Percentiles rank a stretch among this genome's conserved stretches.
These are phyloP conservation scores for Periparus ater DNA, from an alignment of 2,797 vertebrate species.

Conservation along the genomic window DNA sequence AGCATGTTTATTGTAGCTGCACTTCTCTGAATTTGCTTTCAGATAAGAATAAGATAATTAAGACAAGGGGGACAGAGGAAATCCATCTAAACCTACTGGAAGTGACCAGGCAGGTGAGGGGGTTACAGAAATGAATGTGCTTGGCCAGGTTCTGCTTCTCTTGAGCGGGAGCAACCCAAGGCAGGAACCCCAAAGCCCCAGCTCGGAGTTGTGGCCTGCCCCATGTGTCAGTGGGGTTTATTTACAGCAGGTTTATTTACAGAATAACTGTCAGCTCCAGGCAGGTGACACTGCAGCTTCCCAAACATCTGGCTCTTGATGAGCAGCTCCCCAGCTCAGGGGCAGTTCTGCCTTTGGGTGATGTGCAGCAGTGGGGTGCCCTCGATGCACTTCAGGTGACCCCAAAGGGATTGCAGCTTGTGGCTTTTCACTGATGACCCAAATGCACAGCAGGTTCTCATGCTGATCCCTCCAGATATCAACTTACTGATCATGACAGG, in stretches of 20 bases:
- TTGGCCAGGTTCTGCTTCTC: background rate
- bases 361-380: background rate
- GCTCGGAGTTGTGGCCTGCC: background rate
- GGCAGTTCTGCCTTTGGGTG: background rate
- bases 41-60: background rate
- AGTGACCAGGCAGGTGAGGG: background rate
- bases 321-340: background rate
- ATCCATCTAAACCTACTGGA: background rate
- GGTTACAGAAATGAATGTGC: accelerated
- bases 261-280: background rate
- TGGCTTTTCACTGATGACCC: background rate
- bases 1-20: background rate
- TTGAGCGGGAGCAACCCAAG: accelerated
- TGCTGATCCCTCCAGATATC: background rate
- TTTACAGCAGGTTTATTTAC: background rate
- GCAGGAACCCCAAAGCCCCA: background rate
- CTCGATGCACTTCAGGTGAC: background rate
- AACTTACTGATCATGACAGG: no score
- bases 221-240: background rate
- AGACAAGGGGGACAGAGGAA: background rate
- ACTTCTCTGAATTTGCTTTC: background rate
- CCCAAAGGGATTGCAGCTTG: background rate
- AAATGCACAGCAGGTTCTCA: background rate
- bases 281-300: background rate
- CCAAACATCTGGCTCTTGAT: background rate